Evolutionary conservation across 2,888 invertebrate species (phyloP).

Genomic region (Phymatocera aterrima): DNA sequence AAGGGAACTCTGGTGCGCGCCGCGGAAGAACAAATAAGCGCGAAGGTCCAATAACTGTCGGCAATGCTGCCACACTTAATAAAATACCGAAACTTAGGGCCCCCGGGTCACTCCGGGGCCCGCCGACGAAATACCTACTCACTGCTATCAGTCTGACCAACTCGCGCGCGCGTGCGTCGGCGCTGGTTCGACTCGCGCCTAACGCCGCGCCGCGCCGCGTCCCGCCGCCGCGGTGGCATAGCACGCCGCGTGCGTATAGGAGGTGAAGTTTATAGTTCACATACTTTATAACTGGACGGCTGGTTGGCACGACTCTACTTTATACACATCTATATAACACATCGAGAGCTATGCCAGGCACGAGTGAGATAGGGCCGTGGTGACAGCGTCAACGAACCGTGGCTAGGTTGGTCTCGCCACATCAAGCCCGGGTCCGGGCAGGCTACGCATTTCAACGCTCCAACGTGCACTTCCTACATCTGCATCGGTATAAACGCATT

Average conservation of each 20-base stretch:
- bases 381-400: conserved; percentile 73
- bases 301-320: conserved; percentile 30
- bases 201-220: no score
- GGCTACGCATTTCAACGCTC: not conserved
- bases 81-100: conserved; percentile 53
- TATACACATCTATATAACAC: conserved; percentile 9
- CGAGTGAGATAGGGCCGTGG: conserved; percentile 67
- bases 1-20: not conserved
- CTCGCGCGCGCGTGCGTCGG: not conserved
- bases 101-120: conserved; percentile 46
- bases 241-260: conserved; percentile 11
- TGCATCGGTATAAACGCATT: not conserved
- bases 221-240: not conserved
- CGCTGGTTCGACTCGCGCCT: not conserved
- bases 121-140: not conserved
- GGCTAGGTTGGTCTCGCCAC: conserved; percentile 72
- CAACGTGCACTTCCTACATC: not conserved
- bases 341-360: conserved; percentile 48
- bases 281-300: conserved; percentile 32
- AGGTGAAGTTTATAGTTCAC: conserved; percentile 35
- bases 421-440: conserved; percentile 59
- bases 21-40: conserved; percentile 1
- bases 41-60: conserved; percentile 64
- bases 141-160: conserved; percentile 8
- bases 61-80: conserved; percentile 63